Evolutionary conservation across 2,888 invertebrate genomes (phyloP).

Genomic region (Epirrhoe tristata): DNA sequence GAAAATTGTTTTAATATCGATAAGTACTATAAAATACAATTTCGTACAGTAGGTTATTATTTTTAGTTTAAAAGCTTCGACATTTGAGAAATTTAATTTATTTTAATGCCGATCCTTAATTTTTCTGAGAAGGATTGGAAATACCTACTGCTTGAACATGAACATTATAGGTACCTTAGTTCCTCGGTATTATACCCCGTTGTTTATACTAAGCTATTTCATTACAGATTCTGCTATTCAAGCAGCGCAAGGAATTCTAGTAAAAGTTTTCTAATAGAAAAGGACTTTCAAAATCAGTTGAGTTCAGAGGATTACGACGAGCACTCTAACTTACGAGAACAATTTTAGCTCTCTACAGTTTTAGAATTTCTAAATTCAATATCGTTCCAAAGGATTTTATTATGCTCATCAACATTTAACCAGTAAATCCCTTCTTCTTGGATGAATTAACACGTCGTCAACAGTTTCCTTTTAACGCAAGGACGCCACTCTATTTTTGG

Average conservation of each 20-base stretch:
- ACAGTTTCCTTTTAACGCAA: too few species aligned
- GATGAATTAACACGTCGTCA: too few species aligned
- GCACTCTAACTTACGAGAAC: constrained; percentile 20
- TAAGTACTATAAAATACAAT: too few species aligned
- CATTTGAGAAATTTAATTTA: too few species aligned
- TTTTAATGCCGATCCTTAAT: too few species aligned
- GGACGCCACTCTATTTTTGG: too few species aligned
- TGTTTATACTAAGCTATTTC: constrained; percentile 12
- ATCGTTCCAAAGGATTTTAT: neutral
- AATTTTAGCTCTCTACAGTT: constrained; percentile 13
- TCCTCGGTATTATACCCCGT: neutral
- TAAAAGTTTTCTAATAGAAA: constrained; percentile 28
- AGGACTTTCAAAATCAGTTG: constrained; percentile 20
- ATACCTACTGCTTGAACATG: neutral
- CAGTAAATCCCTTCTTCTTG: too few species aligned
- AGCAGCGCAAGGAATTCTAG: constrained; percentile 9
- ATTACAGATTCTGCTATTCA: constrained; percentile 25
- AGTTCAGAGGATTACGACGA: constrained; percentile 18
- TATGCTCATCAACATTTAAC: too few species aligned
- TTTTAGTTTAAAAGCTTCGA: too few species aligned
- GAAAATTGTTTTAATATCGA: too few species aligned
- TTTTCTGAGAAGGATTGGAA: too few species aligned
- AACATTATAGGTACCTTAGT: neutral
- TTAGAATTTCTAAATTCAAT: neutral
- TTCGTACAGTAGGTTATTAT: too few species aligned